Conservation (phyloP, 2,888 invertebrate genomes). For the Andrena fulva region DNA sequence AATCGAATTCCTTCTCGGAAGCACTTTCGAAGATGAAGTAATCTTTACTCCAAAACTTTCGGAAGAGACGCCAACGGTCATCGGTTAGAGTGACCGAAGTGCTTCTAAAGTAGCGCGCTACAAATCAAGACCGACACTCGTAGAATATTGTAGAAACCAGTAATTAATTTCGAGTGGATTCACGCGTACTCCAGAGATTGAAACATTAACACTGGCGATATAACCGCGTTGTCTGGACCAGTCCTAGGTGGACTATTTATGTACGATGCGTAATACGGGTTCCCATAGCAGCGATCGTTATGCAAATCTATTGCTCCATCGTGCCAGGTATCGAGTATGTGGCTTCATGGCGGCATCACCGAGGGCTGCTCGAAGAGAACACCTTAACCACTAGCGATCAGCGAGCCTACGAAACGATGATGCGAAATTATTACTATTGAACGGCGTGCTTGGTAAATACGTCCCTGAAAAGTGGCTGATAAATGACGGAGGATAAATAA, state of each 20-base stretch:
- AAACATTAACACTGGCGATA: constrained; percentile 16
- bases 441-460: neutral
- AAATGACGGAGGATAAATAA: neutral
- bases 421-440: neutral
- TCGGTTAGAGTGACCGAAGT: no score
- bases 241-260: constrained; percentile 27
- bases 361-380: constrained; percentile 13
- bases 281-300: constrained; percentile 33
- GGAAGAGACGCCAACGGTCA: no score
- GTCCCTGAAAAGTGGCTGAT: neutral
- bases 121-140: neutral
- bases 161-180: neutral
- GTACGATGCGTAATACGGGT: constrained; percentile 24
- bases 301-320: constrained; percentile 46
- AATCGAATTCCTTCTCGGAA: neutral
- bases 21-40: neutral
- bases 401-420: neutral
- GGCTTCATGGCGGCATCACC: neutral
- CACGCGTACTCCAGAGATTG: neutral
- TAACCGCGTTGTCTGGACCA: constrained; percentile 24
- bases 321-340: constrained; percentile 20
- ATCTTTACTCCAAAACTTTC: neutral
- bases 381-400: constrained; percentile 1
- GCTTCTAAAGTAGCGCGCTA: no score
- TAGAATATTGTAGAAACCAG: neutral